Evolutionary conservation across 2,797 vertebrate species (phyloP).

Genomic region (Nannoperca australis): DNA sequence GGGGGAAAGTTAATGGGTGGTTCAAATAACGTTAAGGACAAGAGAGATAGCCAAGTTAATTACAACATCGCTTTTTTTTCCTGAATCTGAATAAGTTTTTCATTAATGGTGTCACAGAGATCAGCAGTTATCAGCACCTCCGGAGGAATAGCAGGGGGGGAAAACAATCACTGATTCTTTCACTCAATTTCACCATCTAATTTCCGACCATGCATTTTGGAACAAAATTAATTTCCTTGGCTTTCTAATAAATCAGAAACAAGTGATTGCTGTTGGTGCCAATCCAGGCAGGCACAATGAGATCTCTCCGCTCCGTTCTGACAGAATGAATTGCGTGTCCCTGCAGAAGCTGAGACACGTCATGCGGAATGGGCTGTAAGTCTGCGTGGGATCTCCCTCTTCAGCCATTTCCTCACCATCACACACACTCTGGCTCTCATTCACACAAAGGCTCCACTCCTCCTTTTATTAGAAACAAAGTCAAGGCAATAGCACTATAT

Average conservation of each 20-base stretch:
- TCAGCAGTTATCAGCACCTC: conserved; percentile 86
- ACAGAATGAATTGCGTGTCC: conserved; percentile 66
- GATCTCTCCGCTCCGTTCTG: conserved; percentile 67
- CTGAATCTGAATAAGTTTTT: conserved; percentile 83
- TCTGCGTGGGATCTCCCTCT: conserved; percentile 67
- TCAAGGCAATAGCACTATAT: conserved; percentile 8
- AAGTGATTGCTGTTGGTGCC: conserved; percentile 85
- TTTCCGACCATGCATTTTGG: conserved; percentile 87
- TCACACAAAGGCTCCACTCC: conserved; percentile 43
- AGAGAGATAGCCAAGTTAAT: conserved; percentile 84
- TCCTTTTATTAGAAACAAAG: conserved; percentile 61
- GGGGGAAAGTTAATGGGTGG: conserved; percentile 69
- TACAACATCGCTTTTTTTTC: conserved; percentile 74
- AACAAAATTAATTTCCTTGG: conserved; percentile 88
- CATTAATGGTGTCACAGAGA: conserved; percentile 85
- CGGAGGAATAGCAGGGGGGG: conserved; percentile 70
- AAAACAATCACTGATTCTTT: conserved; percentile 85
- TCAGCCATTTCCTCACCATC: conserved; percentile 50
- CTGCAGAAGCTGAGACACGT: conserved; percentile 60
- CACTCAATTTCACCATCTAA: conserved; percentile 87
- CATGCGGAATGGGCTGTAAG: conserved; percentile 58
- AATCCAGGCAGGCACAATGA: conserved; percentile 81
- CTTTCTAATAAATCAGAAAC: conserved; percentile 88
- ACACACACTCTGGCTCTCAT: conserved; percentile 32
- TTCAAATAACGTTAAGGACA: conserved; percentile 72